phyloP scores from a whole-genome alignment of 2,797 vertebrate genomes.

The Argentina silus region DNA sequence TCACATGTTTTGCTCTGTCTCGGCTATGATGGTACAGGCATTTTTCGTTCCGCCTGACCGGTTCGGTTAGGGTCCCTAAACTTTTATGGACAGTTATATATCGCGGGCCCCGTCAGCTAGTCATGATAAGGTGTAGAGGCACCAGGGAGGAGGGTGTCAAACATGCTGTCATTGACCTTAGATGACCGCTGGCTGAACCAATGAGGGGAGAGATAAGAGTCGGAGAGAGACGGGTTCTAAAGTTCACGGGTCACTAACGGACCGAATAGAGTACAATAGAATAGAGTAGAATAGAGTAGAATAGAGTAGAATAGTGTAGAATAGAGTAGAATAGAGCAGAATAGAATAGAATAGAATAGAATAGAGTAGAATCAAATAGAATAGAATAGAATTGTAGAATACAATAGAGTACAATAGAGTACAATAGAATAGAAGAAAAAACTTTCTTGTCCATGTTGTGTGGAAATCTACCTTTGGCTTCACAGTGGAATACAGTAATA shows the following conservation, averaged over 20 bases:
- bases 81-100: conserved; percentile 39
- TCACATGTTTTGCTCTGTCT: conserved; percentile 19
- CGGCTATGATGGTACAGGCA: conserved; percentile 20
- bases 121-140: conserved; percentile 34
- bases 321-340: too few relatives aligned
- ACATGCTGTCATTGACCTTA: conserved; percentile 46
- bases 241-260: conserved; percentile 12
- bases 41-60: conserved; percentile 25
- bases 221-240: conserved; percentile 18
- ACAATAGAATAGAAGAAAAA: too few relatives aligned
- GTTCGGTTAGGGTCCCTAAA: conserved; percentile 21
- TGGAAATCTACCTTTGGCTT: too few relatives aligned
- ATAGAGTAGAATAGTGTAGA: too few relatives aligned
- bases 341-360: too few relatives aligned
- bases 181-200: conserved; percentile 42
- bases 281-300: too few relatives aligned
- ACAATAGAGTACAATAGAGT: neutral
- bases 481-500: too few relatives aligned
- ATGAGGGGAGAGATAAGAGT: conserved; percentile 32
- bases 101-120: conserved; percentile 24
- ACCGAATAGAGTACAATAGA: too few relatives aligned
- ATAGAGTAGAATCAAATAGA: too few relatives aligned
- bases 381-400: too few relatives aligned
- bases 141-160: conserved; percentile 35
- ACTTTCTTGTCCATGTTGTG: too few relatives aligned